These are phyloP conservation scores for Brassicogethes aeneus DNA, from an alignment of 2,888 invertebrate species.

Conservation along the genomic window DNA sequence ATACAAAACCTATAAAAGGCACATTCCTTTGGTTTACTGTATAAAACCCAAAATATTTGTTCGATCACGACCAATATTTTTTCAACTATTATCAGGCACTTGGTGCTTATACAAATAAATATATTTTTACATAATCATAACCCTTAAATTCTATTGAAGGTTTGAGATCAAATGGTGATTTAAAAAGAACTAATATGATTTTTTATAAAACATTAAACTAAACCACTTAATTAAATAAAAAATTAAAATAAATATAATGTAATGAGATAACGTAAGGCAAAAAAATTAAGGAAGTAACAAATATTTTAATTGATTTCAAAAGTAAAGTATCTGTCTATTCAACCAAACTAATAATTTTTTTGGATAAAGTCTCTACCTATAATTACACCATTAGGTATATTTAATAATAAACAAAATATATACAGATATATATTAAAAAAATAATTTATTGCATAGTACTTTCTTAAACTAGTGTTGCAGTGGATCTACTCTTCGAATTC, in stretches of 20 bases:
- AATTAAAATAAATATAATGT: not conserved
- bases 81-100: constrained; percentile 6
- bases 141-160: not conserved
- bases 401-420: constrained; percentile 18
- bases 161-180: not conserved
- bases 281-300: too few relatives aligned
- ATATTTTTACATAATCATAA: not conserved
- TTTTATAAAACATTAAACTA: not conserved
- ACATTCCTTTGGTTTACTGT: constrained; percentile 24
- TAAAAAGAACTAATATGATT: too few relatives aligned
- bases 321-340: too few relatives aligned
- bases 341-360: too few relatives aligned
- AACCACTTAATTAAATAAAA: not conserved
- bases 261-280: too few relatives aligned
- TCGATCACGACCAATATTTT: constrained; percentile 21
- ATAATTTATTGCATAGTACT: constrained; percentile 19
- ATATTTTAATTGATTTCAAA: too few relatives aligned
- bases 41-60: constrained; percentile 26
- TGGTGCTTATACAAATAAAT: not conserved
- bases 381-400: too few relatives aligned
- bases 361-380: too few relatives aligned
- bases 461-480: constrained; percentile 31
- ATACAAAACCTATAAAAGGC: constrained; percentile 21
- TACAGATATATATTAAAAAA: constrained; percentile 13
- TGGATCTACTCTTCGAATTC: constrained; percentile 27